These are phyloP conservation scores for Girardinichthys multiradiatus DNA, from an alignment of 2,113 vertebrate genomes.

Conservation along the genomic window DNA sequence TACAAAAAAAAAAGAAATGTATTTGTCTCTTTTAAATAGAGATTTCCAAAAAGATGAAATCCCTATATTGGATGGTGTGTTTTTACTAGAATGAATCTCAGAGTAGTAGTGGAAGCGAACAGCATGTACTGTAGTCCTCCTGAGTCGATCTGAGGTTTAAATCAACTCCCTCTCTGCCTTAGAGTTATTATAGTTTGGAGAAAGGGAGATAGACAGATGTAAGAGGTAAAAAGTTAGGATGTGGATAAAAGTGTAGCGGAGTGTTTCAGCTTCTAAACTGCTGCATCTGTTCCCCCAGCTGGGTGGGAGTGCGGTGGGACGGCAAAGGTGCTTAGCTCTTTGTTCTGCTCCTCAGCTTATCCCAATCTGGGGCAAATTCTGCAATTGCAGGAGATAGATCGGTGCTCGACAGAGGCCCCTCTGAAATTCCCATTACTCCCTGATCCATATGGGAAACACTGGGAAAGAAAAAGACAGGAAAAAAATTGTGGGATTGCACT, in stretches of 20 bases:
- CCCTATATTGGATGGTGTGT: not conserved
- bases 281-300: slow-evolving; percentile 75
- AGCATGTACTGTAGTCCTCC: slow-evolving; percentile 43
- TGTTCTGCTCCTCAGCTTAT: slow-evolving; percentile 87
- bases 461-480: slow-evolving; percentile 54
- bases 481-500: slow-evolving; percentile 21
- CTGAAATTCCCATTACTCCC: slow-evolving; percentile 91
- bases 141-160: slow-evolving; percentile 66
- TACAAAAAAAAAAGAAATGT: no score
- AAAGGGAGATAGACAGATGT: slow-evolving; percentile 45
- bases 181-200: slow-evolving; percentile 56
- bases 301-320: slow-evolving; percentile 34
- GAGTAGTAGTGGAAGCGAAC: slow-evolving; percentile 33
- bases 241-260: slow-evolving; percentile 32
- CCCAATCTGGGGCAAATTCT: slow-evolving; percentile 88
- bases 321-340: slow-evolving; percentile 74
- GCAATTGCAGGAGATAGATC: slow-evolving; percentile 91
- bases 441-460: slow-evolving; percentile 77
- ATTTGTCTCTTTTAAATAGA: slow-evolving; percentile 45
- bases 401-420: slow-evolving; percentile 84
- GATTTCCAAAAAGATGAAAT: slow-evolving; percentile 39
- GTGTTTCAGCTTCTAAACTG: slow-evolving; percentile 85
- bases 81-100: slow-evolving; percentile 48
- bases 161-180: slow-evolving; percentile 52
- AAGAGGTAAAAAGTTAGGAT: slow-evolving; percentile 41